These are phyloP conservation scores for Oligia strigilis DNA, from an alignment of 2,888 invertebrate genomes.

Conservation along the genomic window DNA sequence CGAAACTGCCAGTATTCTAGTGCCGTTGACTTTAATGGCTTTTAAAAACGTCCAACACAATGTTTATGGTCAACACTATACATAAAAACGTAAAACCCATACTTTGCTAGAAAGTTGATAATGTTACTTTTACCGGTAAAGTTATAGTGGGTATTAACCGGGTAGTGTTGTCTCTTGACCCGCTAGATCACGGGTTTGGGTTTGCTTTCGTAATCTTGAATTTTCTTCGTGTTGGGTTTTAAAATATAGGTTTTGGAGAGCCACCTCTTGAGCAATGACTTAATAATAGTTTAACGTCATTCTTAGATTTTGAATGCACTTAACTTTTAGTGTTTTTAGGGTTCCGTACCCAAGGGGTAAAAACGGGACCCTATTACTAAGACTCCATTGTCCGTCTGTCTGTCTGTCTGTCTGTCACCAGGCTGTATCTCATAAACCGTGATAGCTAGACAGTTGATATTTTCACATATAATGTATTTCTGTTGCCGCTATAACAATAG, in stretches of 20 bases:
- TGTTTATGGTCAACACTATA: constrained; percentile 71
- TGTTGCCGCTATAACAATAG: too few relatives aligned
- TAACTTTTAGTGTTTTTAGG: too few relatives aligned
- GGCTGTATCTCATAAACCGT: too few relatives aligned
- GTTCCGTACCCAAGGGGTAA: too few relatives aligned
- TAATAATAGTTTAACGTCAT: background rate
- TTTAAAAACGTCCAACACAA: constrained; percentile 78
- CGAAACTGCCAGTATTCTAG: constrained; percentile 67
- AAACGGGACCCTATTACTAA: too few relatives aligned
- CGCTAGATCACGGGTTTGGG: background rate
- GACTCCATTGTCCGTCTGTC: too few relatives aligned
- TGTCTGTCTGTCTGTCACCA: too few relatives aligned
- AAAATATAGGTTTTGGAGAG: background rate
- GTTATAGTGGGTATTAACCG: constrained; percentile 1
- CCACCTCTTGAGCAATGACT: background rate
- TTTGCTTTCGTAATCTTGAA: background rate
- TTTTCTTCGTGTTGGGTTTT: constrained; percentile 6
- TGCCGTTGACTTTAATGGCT: constrained; percentile 77
- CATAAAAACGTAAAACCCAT: constrained; percentile 48
- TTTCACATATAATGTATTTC: too few relatives aligned
- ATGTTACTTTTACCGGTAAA: constrained; percentile 29
- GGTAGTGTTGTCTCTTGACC: background rate
- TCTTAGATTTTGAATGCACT: background rate
- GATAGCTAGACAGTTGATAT: too few relatives aligned
- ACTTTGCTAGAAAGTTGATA: constrained; percentile 55